A percentile compares a stretch with the other conserved stretches of the same genome.
Conservation (phyloP, 2,113 vertebrate species). For the Sigmodon hispidus region DNA sequence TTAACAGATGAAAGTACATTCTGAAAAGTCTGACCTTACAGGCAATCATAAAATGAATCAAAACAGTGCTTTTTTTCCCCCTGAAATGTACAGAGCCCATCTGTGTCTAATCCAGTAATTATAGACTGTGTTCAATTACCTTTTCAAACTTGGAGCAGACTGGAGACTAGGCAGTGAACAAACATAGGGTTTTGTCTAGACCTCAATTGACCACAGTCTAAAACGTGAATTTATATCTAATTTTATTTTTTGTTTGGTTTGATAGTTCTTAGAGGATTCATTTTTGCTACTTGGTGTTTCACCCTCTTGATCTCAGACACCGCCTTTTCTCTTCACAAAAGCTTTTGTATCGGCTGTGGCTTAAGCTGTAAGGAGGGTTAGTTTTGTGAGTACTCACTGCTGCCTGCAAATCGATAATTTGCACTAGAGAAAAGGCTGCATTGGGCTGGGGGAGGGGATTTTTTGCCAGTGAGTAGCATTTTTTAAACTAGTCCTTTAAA, state of each 20-base stretch:
- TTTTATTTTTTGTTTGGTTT: conserved; percentile 87
- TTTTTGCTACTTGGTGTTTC: conserved; percentile 81
- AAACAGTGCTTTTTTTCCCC: conserved; percentile 88
- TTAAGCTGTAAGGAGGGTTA: conserved; percentile 28
- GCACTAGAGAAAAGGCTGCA: conserved; percentile 12
- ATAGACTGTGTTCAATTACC: conserved; percentile 92
- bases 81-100: conserved; percentile 91
- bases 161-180: conserved; percentile 91
- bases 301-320: conserved; percentile 38
- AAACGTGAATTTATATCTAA: conserved; percentile 90
- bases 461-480: background rate
- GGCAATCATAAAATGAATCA: conserved; percentile 93
- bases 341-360: conserved; percentile 20
- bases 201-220: conserved; percentile 93
- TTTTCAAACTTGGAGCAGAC: conserved; percentile 92
- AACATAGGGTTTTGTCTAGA: conserved; percentile 92
- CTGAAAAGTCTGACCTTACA: conserved; percentile 93
- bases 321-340: conserved; percentile 32
- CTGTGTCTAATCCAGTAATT: conserved; percentile 95
- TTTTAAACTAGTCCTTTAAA: conserved; percentile 47
- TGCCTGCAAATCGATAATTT: conserved; percentile 67
- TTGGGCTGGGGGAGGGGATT: background rate
- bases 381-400: conserved; percentile 50
- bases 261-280: conserved; percentile 84
- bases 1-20: conserved; percentile 94